A percentile compares a stretch with the other conserved stretches of the same genome.
Conservation (phyloP, 2,797 vertebrate genomes). For the Phalloptychus januarius region DNA sequence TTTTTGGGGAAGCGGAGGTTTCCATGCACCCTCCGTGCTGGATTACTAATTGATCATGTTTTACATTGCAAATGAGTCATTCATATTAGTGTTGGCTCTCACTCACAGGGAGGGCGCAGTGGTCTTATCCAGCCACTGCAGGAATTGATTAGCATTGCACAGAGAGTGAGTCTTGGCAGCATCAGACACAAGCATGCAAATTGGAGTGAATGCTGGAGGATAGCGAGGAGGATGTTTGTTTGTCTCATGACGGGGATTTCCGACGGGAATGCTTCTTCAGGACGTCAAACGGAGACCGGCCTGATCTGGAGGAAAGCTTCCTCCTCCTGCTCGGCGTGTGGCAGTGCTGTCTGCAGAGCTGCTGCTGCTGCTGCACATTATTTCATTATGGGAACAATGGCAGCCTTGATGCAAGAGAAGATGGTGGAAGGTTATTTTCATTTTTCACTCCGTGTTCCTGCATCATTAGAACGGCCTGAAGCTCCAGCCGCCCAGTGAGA, state of each 20-base stretch:
- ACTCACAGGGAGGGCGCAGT: slow-evolving; percentile 69
- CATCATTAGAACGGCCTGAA: slow-evolving; percentile 28
- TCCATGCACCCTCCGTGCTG: slow-evolving; percentile 55
- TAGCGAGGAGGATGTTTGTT: slow-evolving; percentile 68
- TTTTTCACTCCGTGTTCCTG: slow-evolving; percentile 33
- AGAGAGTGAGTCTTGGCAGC: slow-evolving; percentile 72
- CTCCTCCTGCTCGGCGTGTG: slow-evolving; percentile 26
- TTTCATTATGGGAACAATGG: slow-evolving; percentile 27
- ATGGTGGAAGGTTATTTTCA: slow-evolving; percentile 9
- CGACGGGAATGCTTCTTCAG: slow-evolving; percentile 28
- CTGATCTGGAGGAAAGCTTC: slow-evolving; percentile 21
- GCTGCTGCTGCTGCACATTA: slow-evolving; percentile 27
- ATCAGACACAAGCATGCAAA: slow-evolving; percentile 63
- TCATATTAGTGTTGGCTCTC: slow-evolving; percentile 77
- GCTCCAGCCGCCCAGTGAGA: slow-evolving; percentile 19
- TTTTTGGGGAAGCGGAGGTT: slow-evolving; percentile 59
- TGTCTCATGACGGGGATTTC: slow-evolving; percentile 65
- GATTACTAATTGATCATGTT: slow-evolving; percentile 82
- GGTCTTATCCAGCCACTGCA: slow-evolving; percentile 78
- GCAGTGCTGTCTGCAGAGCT: slow-evolving; percentile 14
- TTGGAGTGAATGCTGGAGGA: slow-evolving; percentile 76
- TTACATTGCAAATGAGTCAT: slow-evolving; percentile 83
- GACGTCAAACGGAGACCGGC: slow-evolving; percentile 28
- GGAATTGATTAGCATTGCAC: slow-evolving; percentile 80
- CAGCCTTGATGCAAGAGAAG: not conserved